Percentiles rank a stretch among this genome's conserved stretches.
phyloP scores from a whole-genome alignment of 2,888 invertebrate species.

The Eulithis testata region DNA sequence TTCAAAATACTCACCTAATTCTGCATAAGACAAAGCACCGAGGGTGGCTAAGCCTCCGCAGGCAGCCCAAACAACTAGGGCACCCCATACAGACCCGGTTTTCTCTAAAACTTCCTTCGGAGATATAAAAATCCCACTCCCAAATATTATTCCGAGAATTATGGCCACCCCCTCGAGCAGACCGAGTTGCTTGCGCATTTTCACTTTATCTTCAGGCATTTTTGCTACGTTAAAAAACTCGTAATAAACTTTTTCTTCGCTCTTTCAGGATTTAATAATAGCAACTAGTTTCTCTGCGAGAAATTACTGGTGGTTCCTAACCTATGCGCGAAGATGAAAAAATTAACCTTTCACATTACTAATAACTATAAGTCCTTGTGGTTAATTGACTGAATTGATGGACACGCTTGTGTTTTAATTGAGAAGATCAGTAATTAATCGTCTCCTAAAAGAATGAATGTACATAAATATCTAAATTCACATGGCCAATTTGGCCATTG shows the following conservation, averaged over 20 bases:
- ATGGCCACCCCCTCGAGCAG: slow-evolving; percentile 96
- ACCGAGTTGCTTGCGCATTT: slow-evolving; percentile 95
- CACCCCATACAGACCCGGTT: slow-evolving; percentile 95
- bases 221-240: slow-evolving; percentile 32
- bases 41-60: slow-evolving; percentile 96
- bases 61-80: slow-evolving; percentile 93
- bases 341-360: slow-evolving; percentile 9
- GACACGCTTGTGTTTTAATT: slow-evolving; percentile 11
- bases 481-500: no score
- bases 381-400: slow-evolving; percentile 6
- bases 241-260: not conserved
- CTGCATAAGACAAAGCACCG: slow-evolving; percentile 98
- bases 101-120: slow-evolving; percentile 96
- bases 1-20: slow-evolving; percentile 87
- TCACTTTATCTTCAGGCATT: slow-evolving; percentile 85
- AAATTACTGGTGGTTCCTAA: slow-evolving; percentile 3
- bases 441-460: no score
- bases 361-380: not conserved
- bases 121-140: slow-evolving; percentile 98
- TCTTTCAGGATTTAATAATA: no score
- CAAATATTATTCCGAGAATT: slow-evolving; percentile 97
- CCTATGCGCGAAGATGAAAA: slow-evolving; percentile 8
- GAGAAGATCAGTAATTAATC: not conserved
- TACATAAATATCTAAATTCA: no score
- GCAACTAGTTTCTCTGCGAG: not conserved